Evolutionary conservation across 2,888 invertebrate genomes (phyloP), one percentile per base, ranked within the genome.

Genomic region (Limnephilus lunatus): DNA sequence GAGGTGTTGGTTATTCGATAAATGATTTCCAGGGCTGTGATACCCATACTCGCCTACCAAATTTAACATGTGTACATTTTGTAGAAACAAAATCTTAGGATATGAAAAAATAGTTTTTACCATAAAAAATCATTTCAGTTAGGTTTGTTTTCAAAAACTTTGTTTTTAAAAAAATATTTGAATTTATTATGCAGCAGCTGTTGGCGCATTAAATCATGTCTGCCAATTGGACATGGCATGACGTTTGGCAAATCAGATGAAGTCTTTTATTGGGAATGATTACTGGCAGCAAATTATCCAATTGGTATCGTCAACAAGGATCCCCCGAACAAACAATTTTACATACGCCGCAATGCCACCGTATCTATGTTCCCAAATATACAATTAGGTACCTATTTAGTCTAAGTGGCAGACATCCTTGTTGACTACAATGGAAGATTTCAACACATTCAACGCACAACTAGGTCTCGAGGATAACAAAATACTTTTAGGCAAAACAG

Each of bases 241-340:
- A 86, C 86, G 68, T 44, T 90, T 48, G 83, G 48, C 48, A 85
- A 90, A 90, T 83, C 90, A 68, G 82, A 83, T 83, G 32, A 83
- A 90, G 53, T 83, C 83, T 90, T 83, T 83, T 90, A 90, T 90
- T 85, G 90, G 53, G 32, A 85, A 90, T 81, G 90, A 90, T 90
- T 90, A 90, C 89, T 44, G 35, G 68, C 25, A 15, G 90, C 53
- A 68, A 86, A 91, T 91, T 91, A 91, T 91, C 53, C 91, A 91
- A 91, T 91, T 87, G 91, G 30, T 87, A 25, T 68, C 68, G 68
- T 68, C 25, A 68, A 68, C 68, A 68, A 48, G 68, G 83, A 90
- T 85, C 68, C 48, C 82, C 82, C 32, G 30, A 0, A 32, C 82
- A 32, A 31, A 32, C 82, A 31, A 35, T 39, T 80, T 86, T 68